Conservation (phyloP, 2,888 invertebrate species). For the Apamea epomidion region DNA sequence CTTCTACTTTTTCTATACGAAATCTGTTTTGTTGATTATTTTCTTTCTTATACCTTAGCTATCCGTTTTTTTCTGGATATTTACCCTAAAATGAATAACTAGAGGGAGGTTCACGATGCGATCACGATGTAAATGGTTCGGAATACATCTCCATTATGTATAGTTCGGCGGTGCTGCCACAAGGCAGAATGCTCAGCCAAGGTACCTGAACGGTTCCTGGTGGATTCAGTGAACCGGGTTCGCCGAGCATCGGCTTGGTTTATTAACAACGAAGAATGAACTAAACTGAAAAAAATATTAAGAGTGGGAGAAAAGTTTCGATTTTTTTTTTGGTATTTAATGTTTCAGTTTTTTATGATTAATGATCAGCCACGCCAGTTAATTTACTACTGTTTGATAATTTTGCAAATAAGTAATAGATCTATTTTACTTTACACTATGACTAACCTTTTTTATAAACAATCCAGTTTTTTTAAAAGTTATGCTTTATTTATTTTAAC, state of each 20-base stretch:
- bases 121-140: slow-evolving; percentile 43
- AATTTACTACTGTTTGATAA: background rate
- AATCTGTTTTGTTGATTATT: background rate
- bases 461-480: background rate
- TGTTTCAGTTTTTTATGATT: background rate
- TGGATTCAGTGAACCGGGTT: slow-evolving; percentile 32
- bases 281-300: background rate
- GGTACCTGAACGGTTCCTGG: slow-evolving; percentile 10
- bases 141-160: slow-evolving; percentile 42
- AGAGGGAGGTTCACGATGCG: background rate
- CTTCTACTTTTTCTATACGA: background rate
- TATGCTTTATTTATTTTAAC: background rate
- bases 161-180: slow-evolving; percentile 5
- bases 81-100: slow-evolving; percentile 50
- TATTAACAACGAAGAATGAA: background rate
- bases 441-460: background rate
- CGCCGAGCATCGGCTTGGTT: background rate
- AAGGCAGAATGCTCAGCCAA: slow-evolving; percentile 3
- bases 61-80: slow-evolving; percentile 41
- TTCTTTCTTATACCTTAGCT: slow-evolving; percentile 2
- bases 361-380: background rate
- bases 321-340: background rate
- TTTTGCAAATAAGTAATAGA: background rate
- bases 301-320: too few species aligned
- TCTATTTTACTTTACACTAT: background rate